Percentiles rank a stretch among this genome's conserved stretches.
These are phyloP conservation scores for Heteronetta atricapilla DNA, from an alignment of 2,113 vertebrate genomes.

Conservation along the genomic window DNA sequence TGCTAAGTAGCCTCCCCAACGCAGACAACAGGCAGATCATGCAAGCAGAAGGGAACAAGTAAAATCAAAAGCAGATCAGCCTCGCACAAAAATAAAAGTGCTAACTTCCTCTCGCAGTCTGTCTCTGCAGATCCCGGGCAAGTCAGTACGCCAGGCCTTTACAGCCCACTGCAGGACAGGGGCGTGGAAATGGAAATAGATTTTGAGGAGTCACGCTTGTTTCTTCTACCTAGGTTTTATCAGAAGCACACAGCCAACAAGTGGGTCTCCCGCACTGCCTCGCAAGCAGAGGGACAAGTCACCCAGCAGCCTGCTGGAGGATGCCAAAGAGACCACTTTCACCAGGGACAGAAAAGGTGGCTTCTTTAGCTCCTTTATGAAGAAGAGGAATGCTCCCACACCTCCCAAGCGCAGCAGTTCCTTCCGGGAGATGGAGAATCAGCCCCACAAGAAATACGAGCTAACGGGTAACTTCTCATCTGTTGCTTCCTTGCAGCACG, in stretches of 20 bases:
- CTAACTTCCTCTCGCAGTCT: neutral
- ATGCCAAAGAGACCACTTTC: conserved; percentile 92
- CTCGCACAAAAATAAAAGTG: neutral
- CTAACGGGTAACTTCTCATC: conserved; percentile 87
- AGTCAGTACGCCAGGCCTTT: neutral
- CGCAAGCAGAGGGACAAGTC: conserved; percentile 97
- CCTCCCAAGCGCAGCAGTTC: conserved; percentile 97
- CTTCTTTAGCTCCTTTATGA: conserved; percentile 99
- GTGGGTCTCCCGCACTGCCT: conserved; percentile 91
- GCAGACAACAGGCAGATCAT: neutral
- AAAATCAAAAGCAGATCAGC: neutral
- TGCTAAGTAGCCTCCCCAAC: neutral
- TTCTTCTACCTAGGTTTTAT: conserved; percentile 80
- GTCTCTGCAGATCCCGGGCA: neutral
- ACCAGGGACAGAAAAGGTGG: conserved; percentile 94
- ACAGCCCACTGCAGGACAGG: neutral
- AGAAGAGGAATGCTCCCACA: conserved; percentile 93
- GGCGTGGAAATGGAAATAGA: neutral
- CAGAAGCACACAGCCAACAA: conserved; percentile 76
- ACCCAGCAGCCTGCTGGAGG: conserved; percentile 90
- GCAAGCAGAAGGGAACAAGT: neutral
- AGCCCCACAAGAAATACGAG: conserved; percentile 96
- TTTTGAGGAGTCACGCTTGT: neutral
- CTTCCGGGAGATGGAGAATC: conserved; percentile 97
- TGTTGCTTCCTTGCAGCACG: conserved; percentile 84